phyloP scores from a whole-genome alignment of 2,797 vertebrate species.

The Melanogrammus aeglefinus region DNA sequence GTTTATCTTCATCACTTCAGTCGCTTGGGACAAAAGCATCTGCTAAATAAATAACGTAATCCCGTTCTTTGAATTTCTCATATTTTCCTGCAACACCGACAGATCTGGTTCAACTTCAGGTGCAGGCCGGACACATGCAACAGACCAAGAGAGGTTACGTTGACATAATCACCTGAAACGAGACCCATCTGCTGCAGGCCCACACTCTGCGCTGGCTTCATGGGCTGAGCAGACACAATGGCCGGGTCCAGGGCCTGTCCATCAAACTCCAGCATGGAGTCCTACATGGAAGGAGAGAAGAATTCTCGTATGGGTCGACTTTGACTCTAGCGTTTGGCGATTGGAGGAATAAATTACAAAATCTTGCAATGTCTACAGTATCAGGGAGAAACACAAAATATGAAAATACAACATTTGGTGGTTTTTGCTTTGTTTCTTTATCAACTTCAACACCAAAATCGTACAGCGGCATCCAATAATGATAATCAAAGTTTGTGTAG shows the following conservation, averaged over 20 bases:
- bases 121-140: neutral
- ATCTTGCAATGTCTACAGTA: no score
- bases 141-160: slow-evolving; percentile 1
- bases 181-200: slow-evolving; percentile 88
- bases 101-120: neutral
- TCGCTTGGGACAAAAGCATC: no score
- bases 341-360: neutral
- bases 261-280: slow-evolving; percentile 98
- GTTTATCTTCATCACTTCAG: no score
- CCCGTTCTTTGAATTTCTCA: neutral
- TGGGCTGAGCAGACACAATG: slow-evolving; percentile 95
- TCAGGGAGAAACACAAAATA: no score
- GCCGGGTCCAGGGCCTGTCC: slow-evolving; percentile 94
- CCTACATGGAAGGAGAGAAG: slow-evolving; percentile 63
- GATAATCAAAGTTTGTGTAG: no score
- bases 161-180: slow-evolving; percentile 44
- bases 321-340: neutral
- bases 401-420: no score
- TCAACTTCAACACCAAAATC: no score
- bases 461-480: no score
- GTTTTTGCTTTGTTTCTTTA: no score
- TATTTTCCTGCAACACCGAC: neutral
- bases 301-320: neutral
- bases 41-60: no score
- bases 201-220: slow-evolving; percentile 86